Percentiles rank a stretch among this genome's conserved stretches.
Conservation (phyloP, 1,140 invertebrate species). For the Araneus ventricosus region DNA sequence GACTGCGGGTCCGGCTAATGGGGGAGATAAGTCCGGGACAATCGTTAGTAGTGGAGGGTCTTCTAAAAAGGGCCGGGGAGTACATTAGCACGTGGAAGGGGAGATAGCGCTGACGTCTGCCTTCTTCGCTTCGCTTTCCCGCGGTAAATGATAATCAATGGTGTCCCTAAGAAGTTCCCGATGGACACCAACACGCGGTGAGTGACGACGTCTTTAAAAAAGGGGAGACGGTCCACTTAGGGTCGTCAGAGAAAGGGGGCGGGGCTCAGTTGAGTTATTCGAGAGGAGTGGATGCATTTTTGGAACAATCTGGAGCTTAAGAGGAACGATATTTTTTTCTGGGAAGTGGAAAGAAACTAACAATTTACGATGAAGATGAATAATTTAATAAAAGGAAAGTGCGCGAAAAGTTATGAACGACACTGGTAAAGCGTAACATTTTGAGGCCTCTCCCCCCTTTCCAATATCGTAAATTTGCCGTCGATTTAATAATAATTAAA, state of each 20-base stretch:
- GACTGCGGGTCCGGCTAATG: constrained; percentile 35
- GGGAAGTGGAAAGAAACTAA: too few relatives aligned
- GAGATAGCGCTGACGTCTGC: constrained; percentile 20
- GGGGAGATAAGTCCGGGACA: constrained; percentile 21
- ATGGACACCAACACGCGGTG: not conserved
- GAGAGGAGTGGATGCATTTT: not conserved
- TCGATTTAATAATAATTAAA: too few relatives aligned
- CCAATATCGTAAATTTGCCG: too few relatives aligned
- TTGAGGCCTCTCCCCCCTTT: too few relatives aligned
- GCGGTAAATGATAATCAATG: constrained; percentile 14
- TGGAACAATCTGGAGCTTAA: not conserved
- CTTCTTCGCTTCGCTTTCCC: not conserved
- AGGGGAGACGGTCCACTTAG: not conserved
- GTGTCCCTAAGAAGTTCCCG: not conserved
- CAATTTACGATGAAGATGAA: too few relatives aligned
- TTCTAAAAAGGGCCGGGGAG: not conserved
- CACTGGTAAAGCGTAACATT: too few relatives aligned
- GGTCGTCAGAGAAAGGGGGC: not conserved
- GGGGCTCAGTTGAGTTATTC: not conserved
- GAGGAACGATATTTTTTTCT: too few relatives aligned
- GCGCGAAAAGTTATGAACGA: too few relatives aligned
- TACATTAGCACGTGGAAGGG: constrained; percentile 22
- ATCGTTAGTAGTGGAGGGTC: not conserved
- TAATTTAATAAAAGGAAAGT: too few relatives aligned
- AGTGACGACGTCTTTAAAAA: constrained; percentile 21